Conservation (phyloP, 2,797 vertebrate species). For the Neosilurus mollespiculum region DNA sequence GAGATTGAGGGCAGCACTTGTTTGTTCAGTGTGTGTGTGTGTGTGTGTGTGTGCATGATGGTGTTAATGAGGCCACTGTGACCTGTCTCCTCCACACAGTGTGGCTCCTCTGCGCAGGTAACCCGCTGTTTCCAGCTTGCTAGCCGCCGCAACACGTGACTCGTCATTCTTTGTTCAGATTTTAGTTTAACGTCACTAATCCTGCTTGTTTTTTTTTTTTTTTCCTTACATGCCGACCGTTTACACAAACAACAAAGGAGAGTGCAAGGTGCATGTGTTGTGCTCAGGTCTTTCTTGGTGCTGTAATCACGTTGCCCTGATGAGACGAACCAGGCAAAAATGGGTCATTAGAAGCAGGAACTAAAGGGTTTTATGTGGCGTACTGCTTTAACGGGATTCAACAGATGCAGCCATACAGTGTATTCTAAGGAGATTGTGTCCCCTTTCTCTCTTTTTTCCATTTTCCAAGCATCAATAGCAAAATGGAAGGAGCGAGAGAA, state of each 20-base stretch:
- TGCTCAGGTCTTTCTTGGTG: neutral
- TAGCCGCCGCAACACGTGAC: constrained; percentile 52
- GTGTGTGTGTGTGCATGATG: constrained; percentile 45
- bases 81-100: constrained; percentile 56
- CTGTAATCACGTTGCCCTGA: constrained; percentile 23
- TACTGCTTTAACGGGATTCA: constrained; percentile 74
- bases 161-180: constrained; percentile 63
- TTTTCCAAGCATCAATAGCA: constrained; percentile 38
- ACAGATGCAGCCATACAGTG: constrained; percentile 68
- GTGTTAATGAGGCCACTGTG: constrained; percentile 62
- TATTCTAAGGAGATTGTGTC: constrained; percentile 50
- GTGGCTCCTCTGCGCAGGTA: constrained; percentile 47
- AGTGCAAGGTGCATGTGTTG: neutral
- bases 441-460: neutral
- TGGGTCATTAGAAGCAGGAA: constrained; percentile 56
- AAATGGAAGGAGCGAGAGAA: constrained; percentile 22
- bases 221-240: neutral
- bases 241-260: neutral
- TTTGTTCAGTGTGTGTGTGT: constrained; percentile 45
- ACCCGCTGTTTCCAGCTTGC: constrained; percentile 29
- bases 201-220: constrained; percentile 60
- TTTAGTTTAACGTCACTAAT: constrained; percentile 68
- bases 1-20: constrained; percentile 49
- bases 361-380: constrained; percentile 66
- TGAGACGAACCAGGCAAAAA: constrained; percentile 56